Conservation (phyloP, 2,888 invertebrate genomes). For the Glaucopsyche alexis region DNA sequence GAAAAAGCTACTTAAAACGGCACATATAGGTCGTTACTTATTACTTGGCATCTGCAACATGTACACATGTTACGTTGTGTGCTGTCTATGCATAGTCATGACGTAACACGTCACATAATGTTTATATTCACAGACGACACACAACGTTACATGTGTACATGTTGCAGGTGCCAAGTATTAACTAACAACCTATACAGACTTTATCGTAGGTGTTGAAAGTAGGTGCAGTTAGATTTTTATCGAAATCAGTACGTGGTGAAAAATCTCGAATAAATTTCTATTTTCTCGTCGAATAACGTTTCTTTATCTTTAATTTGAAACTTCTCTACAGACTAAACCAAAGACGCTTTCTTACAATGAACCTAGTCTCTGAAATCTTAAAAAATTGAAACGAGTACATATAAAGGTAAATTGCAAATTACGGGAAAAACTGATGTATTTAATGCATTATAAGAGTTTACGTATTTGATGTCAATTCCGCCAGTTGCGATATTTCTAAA, state of each 20-base stretch:
- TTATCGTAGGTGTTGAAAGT: background rate
- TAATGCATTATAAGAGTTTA: constrained; percentile 43
- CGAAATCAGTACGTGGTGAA: background rate
- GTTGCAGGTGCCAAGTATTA: too few relatives aligned
- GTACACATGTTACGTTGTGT: too few relatives aligned
- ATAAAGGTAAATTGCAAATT: background rate
- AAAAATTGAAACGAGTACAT: background rate
- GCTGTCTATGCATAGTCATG: too few relatives aligned
- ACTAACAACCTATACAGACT: too few relatives aligned
- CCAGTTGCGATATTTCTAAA: constrained; percentile 38
- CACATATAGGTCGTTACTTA: too few relatives aligned
- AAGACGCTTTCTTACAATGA: constrained; percentile 23
- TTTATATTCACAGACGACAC: too few relatives aligned
- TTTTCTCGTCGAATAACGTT: background rate
- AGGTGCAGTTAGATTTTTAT: background rate
- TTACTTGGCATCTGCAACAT: too few relatives aligned
- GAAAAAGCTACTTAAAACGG: background rate
- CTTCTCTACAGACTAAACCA: constrained; percentile 25
- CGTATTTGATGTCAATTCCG: constrained; percentile 30
- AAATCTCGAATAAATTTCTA: background rate
- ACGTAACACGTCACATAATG: too few relatives aligned
- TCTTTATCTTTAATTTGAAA: constrained; percentile 11
- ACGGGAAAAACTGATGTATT: background rate
- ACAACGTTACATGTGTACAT: too few relatives aligned
- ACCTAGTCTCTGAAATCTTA: constrained; percentile 20